Evolutionary conservation across 1,140 invertebrate species (phyloP), one percentile per base, ranked within the genome.

Genomic region (Dendrolimus punctatus): DNA sequence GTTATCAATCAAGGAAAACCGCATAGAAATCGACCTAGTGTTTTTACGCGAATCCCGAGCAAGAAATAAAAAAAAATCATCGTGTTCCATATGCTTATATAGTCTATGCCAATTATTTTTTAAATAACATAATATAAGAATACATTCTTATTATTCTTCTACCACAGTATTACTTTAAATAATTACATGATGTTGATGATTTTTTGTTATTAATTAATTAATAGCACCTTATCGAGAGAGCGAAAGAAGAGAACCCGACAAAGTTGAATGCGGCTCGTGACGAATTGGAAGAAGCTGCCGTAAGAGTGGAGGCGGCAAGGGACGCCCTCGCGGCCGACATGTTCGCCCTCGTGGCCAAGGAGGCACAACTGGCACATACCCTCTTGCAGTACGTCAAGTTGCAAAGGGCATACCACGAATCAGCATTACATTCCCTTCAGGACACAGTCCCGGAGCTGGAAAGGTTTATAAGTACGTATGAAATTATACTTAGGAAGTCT

Each of bases 271-370:
- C 90, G 6, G 88, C 94, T 88, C 76, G 92, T 71, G 95, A 96
- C 57, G 96, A 98, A 80, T 88, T 96, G 51, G 97, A 98, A 74
- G 96, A 98, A 68, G 93, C 95, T 2, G 93, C 94, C 62, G 87
- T 89, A 36, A 96, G 94, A 88, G 93, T 98, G 41, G 96, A 98
- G 74, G 94, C 96, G 64, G 93, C 93, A 56, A 90, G 94, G 46
- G 96, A 98, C 88, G 89, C 90, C 8, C 88, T 97, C 53, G 95
- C 96, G 4, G 93, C 93, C 40, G 96, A 98, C 85, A 96, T 98
- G 95, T 97, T 96, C 70, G 92, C 93, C 52, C 89, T 98, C 36
- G 92, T 98, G 60, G 92, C 95, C 10, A 92, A 93, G 77, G 96
- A 98, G 87, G 92, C 95, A 38, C 94, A 97, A 62, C 90, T 97